Evolutionary conservation across 2,797 vertebrate genomes (phyloP).

Genomic region (Sorex maritimensis): DNA sequence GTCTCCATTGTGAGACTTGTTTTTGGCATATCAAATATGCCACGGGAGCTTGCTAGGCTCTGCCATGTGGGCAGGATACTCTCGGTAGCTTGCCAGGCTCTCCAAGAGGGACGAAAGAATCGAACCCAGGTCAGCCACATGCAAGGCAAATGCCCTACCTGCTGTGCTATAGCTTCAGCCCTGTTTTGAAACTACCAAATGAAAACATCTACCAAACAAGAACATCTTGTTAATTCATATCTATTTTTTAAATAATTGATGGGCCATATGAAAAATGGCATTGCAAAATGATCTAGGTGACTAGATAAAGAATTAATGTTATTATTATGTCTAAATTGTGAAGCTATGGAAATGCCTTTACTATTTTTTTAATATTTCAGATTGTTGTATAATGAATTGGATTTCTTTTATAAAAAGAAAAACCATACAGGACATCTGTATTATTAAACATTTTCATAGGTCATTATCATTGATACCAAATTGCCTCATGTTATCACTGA

Average conservation of each 20-base stretch:
- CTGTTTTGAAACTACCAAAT: not conserved
- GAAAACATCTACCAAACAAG: not conserved
- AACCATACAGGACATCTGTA: not conserved
- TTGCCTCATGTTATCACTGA: not conserved
- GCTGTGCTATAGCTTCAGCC: too few species aligned
- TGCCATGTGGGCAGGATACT: too few species aligned
- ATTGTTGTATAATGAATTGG: not conserved
- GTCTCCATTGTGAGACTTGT: too few species aligned
- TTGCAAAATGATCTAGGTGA: not conserved
- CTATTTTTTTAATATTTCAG: not conserved
- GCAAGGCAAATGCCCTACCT: too few species aligned
- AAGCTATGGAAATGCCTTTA: not conserved
- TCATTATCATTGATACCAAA: not conserved
- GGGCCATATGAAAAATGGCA: not conserved
- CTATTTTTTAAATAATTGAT: not conserved
- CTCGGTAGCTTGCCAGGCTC: too few species aligned
- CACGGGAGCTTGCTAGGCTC: too few species aligned
- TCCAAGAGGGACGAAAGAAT: too few species aligned
- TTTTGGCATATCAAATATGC: too few species aligned
- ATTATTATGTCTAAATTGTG: not conserved
- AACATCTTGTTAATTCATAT: not conserved
- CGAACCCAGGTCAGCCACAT: too few species aligned
- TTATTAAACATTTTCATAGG: not conserved
- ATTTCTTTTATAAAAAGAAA: slow-evolving; percentile 7
- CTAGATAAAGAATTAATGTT: not conserved